Base-by-base conservation (phyloP, 2,888 invertebrate genomes). In the Amiota mariae region DNA sequence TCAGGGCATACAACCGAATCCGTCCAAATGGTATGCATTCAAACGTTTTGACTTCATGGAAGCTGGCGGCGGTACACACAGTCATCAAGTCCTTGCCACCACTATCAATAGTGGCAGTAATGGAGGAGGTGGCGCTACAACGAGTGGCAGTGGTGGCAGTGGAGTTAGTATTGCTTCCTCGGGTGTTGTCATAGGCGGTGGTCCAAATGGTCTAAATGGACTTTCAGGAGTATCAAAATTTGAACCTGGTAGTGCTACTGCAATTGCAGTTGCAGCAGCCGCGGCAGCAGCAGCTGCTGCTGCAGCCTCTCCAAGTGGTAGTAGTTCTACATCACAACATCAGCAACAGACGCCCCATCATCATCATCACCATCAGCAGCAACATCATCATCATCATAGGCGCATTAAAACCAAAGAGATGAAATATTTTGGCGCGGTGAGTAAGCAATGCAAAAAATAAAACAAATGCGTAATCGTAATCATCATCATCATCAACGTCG, bases 21-120 rank as follows among this genome's bases (percentile, higher is more conserved):
- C 89, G 77, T 89, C 89, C 85, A 89, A 89, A 71, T 89, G 89
- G 89, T 89, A 89, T 80, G 89, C 89, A 70, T 89, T 89, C 63
- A 89, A 89, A 70, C 86, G 88, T 0, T 89, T 89, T 68, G 89
- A 89, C 72, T 89, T 89, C 64, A 87, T 89, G 86, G 89, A 89
- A 76, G 87, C 88, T 13, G 88, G 88, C 61, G 87, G 87, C 10
- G 87, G 87, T 51, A 87, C 85, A 48, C 77, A 87, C 1, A 76
- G 78, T n/a, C 11, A 20, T 59, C 59, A 15, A 59, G 54, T n/a
- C 13, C 13, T 12, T 51, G 13, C n/a, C 13, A n/a, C n/a, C n/a
- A 76, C 57, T 0, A 75, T 82, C 57, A 81, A 81, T 0, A 76
- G 72, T 2, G 70, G 78, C 6, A 73, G 74, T 15, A 73, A 74